These are phyloP conservation scores for Polypterus bichir DNA, from an alignment of 2,113 vertebrate genomes.

Conservation along the genomic window DNA sequence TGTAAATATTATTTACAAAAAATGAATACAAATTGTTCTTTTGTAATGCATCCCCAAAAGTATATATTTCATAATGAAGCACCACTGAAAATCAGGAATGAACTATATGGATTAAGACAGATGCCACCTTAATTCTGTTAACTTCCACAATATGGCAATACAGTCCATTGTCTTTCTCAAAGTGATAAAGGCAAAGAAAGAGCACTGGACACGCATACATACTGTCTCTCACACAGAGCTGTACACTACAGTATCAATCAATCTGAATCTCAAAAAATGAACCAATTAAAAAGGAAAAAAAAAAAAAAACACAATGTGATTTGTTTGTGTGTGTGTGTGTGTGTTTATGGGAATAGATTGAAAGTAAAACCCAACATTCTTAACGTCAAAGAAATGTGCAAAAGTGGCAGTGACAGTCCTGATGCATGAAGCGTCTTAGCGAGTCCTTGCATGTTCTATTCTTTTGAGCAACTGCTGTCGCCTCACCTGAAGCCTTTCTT, in stretches of 20 bases:
- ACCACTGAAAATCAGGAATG: constrained; percentile 74
- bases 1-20: constrained; percentile 94
- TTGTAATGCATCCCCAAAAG: constrained; percentile 65
- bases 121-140: constrained; percentile 11
- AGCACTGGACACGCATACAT: constrained; percentile 16
- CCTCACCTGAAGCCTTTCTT: constrained; percentile 70
- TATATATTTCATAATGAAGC: constrained; percentile 76
- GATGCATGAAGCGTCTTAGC: constrained; percentile 47
- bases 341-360: constrained; percentile 64
- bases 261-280: constrained; percentile 33
- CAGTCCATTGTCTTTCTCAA: constrained; percentile 32
- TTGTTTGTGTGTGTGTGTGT: constrained; percentile 25
- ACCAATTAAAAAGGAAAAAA: constrained; percentile 25
- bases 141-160: constrained; percentile 18
- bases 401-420: constrained; percentile 59
- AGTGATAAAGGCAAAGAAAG: constrained; percentile 17
- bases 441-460: constrained; percentile 83
- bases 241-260: constrained; percentile 29
- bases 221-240: constrained; percentile 19
- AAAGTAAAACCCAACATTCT: constrained; percentile 97
- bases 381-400: constrained; percentile 89
- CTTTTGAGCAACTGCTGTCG: constrained; percentile 78
- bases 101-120: constrained; percentile 28
- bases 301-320: constrained; percentile 21
- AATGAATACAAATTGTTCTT: constrained; percentile 37